phyloP scores from a whole-genome alignment of 2,888 invertebrate genomes.

The Pollenia angustigena region DNA sequence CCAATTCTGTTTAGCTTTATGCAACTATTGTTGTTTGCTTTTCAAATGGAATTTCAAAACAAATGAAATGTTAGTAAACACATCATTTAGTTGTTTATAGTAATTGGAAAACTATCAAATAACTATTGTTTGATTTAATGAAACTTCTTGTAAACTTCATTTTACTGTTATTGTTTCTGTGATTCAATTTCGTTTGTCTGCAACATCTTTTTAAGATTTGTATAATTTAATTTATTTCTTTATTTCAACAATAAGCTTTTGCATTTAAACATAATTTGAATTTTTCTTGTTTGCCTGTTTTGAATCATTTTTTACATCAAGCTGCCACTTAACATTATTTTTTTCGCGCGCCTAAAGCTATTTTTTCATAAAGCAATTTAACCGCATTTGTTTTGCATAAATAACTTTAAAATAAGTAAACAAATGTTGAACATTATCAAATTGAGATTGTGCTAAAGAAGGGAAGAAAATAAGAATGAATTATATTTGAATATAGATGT shows the following conservation, averaged over 20 bases:
- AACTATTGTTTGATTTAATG: conserved; percentile 23
- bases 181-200: no score
- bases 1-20: conserved; percentile 27
- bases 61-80: conserved; percentile 45
- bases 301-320: background rate
- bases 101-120: conserved; percentile 53
- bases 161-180: background rate
- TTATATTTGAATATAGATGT: no score
- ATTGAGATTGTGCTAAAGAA: background rate
- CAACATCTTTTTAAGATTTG: background rate
- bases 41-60: conserved; percentile 7
- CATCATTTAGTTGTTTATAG: conserved; percentile 19
- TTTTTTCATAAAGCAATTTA: conserved; percentile 27
- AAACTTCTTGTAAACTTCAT: background rate
- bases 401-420: conserved; percentile 8
- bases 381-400: conserved; percentile 4
- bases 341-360: conserved; percentile 15
- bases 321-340: conserved; percentile 15
- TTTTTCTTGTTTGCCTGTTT: background rate
- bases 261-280: background rate
- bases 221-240: conserved; percentile 12
- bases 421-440: conserved; percentile 4
- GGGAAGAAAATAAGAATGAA: no score
- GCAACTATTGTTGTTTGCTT: conserved; percentile 30
- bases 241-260: conserved; percentile 22